A percentile compares a stretch with the other conserved stretches of the same genome.
These are phyloP conservation scores for Sarcophilus harrisii DNA, from an alignment of 2,797 vertebrate genomes.

Conservation along the genomic window DNA sequence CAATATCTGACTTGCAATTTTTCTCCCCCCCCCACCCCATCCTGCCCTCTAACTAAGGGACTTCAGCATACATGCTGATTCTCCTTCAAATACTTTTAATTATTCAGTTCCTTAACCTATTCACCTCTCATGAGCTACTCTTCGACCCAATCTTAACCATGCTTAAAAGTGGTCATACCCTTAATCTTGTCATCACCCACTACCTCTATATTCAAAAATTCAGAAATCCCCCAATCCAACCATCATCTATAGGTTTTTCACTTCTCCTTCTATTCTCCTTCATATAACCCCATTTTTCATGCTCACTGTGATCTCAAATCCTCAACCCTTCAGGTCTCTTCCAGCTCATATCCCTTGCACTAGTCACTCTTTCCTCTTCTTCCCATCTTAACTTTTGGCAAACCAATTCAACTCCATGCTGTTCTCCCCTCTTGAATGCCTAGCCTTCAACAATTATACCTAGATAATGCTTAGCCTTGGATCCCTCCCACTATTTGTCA, in stretches of 20 bases:
- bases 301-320: not conserved
- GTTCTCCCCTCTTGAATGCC: not conserved
- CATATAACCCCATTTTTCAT: not conserved
- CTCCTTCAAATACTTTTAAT: too few species aligned
- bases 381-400: not conserved
- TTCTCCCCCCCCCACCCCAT: not conserved
- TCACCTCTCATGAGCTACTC: too few species aligned
- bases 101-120: too few species aligned
- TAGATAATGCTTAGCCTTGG: not conserved
- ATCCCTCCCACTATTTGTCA: not conserved
- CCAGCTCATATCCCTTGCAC: not conserved
- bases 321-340: not conserved
- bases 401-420: not conserved
- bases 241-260: not conserved
- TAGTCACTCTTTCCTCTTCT: not conserved
- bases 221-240: not conserved
- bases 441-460: not conserved
- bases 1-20: not conserved
- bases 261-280: not conserved
- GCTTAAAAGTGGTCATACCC: too few species aligned
- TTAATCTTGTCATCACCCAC: too few species aligned
- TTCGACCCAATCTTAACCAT: too few species aligned
- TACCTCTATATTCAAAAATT: not conserved
- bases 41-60: too few species aligned
- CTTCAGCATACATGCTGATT: too few species aligned